These are phyloP conservation scores for rat (Rattus norvegicus) DNA, from an alignment of 2,113 vertebrate genomes.

Conservation along the genomic window DNA sequence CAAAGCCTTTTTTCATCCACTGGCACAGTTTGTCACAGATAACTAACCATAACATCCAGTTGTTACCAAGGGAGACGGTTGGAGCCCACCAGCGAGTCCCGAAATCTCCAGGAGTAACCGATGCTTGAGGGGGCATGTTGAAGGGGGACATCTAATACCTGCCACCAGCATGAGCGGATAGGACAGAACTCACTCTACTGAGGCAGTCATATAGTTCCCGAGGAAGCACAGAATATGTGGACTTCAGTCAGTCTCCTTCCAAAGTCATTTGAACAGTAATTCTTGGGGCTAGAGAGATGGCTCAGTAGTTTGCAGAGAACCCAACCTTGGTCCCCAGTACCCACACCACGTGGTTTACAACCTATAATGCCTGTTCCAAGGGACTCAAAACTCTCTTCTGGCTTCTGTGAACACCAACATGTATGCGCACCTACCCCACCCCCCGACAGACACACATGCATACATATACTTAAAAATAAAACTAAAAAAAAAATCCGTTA, in stretches of 20 bases:
- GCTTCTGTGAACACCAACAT: neutral
- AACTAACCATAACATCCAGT: neutral
- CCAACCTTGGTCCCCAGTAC: neutral
- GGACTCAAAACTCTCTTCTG: neutral
- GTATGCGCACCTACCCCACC: too few species aligned
- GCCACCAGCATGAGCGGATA: neutral
- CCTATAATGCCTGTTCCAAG: neutral
- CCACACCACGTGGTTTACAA: neutral
- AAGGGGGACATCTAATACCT: neutral
- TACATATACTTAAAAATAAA: neutral
- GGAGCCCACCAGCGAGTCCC: neutral
- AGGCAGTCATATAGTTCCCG: neutral
- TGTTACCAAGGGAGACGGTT: neutral
- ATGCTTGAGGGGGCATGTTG: neutral
- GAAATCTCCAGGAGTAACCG: neutral
- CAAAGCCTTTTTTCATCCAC: neutral
- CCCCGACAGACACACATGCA: neutral
- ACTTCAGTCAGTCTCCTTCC: neutral
- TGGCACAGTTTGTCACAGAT: neutral
- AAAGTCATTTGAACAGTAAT: neutral
- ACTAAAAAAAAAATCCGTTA: neutral
- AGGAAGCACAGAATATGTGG: neutral
- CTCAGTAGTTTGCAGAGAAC: neutral
- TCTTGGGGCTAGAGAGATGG: neutral
- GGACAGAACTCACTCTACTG: neutral